phyloP scores from a whole-genome alignment of 1,140 invertebrate genomes.

The Gryllus bimaculatus region DNA sequence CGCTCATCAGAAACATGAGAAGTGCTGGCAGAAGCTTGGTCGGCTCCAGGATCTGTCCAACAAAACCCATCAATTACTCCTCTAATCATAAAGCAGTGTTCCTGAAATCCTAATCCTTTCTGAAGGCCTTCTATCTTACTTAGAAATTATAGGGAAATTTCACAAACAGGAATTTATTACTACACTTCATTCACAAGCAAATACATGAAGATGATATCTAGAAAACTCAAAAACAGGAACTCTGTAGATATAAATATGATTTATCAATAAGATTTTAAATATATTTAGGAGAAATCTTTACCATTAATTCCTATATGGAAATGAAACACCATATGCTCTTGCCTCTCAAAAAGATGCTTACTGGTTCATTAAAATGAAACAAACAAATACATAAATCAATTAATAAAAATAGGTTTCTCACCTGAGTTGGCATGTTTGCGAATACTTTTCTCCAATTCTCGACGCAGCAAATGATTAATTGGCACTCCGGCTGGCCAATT shows the following conservation, averaged over 20 bases:
- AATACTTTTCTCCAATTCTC: conserved; percentile 19
- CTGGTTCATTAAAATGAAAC: not conserved
- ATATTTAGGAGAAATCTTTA: not conserved
- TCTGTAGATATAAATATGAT: too few species aligned
- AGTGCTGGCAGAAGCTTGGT: conserved; percentile 11
- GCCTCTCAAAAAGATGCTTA: not conserved
- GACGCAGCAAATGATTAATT: conserved; percentile 11
- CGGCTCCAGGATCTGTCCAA: conserved; percentile 8
- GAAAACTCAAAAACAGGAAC: not conserved
- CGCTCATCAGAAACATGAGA: conserved; percentile 13
- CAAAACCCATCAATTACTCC: not conserved
- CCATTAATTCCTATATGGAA: not conserved
- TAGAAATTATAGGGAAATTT: too few species aligned
- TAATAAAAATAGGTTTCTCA: not conserved
- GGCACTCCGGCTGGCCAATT: conserved; percentile 9
- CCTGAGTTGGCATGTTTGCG: conserved; percentile 14
- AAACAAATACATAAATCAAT: not conserved
- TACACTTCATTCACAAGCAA: not conserved
- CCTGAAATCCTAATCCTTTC: not conserved
- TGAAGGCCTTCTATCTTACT: not conserved
- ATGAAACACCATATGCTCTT: not conserved
- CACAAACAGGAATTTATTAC: not conserved
- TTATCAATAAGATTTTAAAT: too few species aligned
- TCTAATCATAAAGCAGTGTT: not conserved
- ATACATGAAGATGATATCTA: not conserved